Evolutionary conservation across 23 tunicate genomes (phyloP).

Genomic region (Corella eumyota): DNA sequence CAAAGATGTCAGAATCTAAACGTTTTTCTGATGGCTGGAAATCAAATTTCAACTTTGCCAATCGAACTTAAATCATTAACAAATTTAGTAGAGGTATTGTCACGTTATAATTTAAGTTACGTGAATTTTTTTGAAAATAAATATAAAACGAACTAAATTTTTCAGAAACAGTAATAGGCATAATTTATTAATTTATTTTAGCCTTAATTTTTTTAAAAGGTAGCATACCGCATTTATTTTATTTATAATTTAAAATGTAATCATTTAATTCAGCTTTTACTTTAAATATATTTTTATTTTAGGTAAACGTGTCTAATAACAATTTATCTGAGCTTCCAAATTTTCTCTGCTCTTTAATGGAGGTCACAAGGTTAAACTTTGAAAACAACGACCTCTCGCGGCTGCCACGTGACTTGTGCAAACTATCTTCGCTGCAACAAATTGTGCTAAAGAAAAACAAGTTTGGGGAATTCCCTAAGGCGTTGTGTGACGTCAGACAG

Average conservation of each 20-base stretch:
- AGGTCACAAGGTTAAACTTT: conserved; percentile 23
- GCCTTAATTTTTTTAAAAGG: no score
- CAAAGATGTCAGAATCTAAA: conserved; percentile 20
- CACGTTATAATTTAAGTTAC: no score
- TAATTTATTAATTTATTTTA: no score
- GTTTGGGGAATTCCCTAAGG: conserved; percentile 38
- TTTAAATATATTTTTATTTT: no score
- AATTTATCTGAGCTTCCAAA: conserved; percentile 13
- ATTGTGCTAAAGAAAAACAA: conserved; percentile 14
- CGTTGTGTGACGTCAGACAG: conserved; percentile 54
- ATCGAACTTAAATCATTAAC: conserved; percentile 30
- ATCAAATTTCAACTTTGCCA: conserved; percentile 19
- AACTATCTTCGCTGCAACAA: conserved; percentile 22
- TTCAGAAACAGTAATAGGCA: no score
- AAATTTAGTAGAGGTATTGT: conserved; percentile 37
- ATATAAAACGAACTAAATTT: no score
- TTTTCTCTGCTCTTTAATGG: conserved; percentile 35
- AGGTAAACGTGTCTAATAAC: conserved; percentile 38
- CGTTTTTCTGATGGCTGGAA: conserved; percentile 19
- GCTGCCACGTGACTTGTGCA: conserved; percentile 35
- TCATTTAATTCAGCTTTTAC: no score
- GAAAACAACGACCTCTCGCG: conserved; percentile 16
- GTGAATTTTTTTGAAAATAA: no score
- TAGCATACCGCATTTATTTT: no score
- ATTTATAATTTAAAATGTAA: no score